phyloP scores from a whole-genome alignment of 2,888 invertebrate species.

The Chrysopilus asiliformis region DNA sequence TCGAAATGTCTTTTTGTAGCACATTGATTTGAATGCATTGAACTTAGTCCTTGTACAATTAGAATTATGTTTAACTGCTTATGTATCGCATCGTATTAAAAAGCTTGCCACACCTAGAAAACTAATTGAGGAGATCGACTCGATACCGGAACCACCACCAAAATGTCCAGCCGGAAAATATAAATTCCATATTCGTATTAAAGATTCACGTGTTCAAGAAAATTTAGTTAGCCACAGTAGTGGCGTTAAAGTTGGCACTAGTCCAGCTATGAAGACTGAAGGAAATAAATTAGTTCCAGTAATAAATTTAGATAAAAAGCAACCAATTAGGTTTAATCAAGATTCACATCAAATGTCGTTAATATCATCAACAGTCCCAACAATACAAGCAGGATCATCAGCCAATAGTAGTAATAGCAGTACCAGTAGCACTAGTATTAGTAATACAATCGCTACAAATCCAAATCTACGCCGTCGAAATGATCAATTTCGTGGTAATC shows the following conservation, averaged over 20 bases:
- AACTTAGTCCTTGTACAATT: constrained; percentile 53
- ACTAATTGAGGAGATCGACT: constrained; percentile 57
- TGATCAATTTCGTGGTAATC: background rate
- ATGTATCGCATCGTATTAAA: constrained; percentile 68
- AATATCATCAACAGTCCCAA: constrained; percentile 7
- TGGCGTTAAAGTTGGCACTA: constrained; percentile 34
- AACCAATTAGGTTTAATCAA: constrained; percentile 18
- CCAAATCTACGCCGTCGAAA: background rate
- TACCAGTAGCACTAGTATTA: background rate
- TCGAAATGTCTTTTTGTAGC: constrained; percentile 39
- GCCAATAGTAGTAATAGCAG: background rate
- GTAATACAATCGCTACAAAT: background rate
- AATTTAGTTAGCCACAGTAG: constrained; percentile 23
- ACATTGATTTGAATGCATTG: constrained; percentile 48
- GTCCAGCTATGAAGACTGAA: constrained; percentile 36
- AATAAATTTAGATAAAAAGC: constrained; percentile 15
- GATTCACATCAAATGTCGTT: constrained; percentile 9
- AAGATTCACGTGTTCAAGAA: constrained; percentile 32
- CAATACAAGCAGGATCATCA: background rate
- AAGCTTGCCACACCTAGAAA: constrained; percentile 56
- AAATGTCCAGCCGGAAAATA: constrained; percentile 52
- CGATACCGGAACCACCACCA: constrained; percentile 44
- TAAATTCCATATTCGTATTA: constrained; percentile 44
- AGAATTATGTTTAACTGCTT: constrained; percentile 59
- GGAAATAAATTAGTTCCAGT: constrained; percentile 32